Conservation (phyloP, 2,113 vertebrate species). For the Silurus meridionalis region DNA sequence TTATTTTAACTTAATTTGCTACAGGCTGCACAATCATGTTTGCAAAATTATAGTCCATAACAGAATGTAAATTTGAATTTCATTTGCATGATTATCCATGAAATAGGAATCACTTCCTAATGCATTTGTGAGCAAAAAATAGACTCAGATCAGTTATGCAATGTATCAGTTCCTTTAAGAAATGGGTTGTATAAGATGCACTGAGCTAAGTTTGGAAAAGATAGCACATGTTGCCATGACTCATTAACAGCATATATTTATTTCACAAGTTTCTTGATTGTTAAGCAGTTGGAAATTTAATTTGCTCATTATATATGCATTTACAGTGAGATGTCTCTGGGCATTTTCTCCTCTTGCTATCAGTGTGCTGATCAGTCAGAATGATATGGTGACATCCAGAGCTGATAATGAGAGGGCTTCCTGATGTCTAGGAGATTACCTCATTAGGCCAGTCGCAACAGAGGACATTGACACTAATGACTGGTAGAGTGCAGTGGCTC, state of each 20-base stretch:
- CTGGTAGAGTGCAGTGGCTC: slow-evolving; percentile 48
- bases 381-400: not conserved
- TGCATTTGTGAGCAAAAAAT: not conserved
- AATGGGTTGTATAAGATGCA: not conserved
- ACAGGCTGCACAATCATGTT: not conserved
- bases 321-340: not conserved
- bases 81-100: not conserved
- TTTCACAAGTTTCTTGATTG: not conserved
- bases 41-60: not conserved
- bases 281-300: not conserved
- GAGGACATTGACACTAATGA: slow-evolving; percentile 66
- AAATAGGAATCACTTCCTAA: not conserved
- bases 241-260: not conserved
- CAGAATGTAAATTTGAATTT: not conserved
- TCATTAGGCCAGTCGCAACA: slow-evolving; percentile 53
- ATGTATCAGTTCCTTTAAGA: not conserved
- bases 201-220: not conserved
- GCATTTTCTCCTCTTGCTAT: not conserved
- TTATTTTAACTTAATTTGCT: not conserved
- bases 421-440: slow-evolving; percentile 57
- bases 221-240: not conserved
- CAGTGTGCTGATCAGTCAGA: not conserved
- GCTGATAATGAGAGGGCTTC: slow-evolving; percentile 16
- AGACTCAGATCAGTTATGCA: not conserved
- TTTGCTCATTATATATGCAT: not conserved